Evolutionary conservation across 2,113 vertebrate genomes (phyloP).

Genomic region (Thamnaconus septentrionalis): DNA sequence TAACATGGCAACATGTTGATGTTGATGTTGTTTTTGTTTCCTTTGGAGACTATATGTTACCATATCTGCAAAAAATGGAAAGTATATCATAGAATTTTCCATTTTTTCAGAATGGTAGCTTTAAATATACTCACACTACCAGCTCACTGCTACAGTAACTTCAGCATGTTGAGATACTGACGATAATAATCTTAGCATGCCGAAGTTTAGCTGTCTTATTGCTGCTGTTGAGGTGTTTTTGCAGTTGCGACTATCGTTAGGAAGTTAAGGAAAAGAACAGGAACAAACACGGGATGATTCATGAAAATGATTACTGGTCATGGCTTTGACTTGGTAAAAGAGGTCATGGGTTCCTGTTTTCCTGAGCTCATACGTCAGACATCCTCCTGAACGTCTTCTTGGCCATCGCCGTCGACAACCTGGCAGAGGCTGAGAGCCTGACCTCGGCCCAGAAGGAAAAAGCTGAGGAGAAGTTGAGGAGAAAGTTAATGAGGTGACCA

Average conservation of each 20-base stretch:
- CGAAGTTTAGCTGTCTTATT: neutral
- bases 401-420: slow-evolving; percentile 96
- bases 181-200: neutral
- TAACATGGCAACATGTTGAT: no score
- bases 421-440: slow-evolving; percentile 93
- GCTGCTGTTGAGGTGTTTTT: no score
- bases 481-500: slow-evolving; percentile 84
- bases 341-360: slow-evolving; percentile 26
- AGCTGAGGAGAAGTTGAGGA: slow-evolving; percentile 85
- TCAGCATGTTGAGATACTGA: neutral
- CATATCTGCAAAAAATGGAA: no score
- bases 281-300: no score
- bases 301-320: no score
- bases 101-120: neutral
- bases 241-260: no score
- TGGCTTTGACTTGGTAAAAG: neutral
- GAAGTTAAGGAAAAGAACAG: no score
- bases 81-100: no score
- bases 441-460: slow-evolving; percentile 95
- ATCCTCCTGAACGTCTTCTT: slow-evolving; percentile 98
- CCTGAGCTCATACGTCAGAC: slow-evolving; percentile 81
- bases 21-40: no score
- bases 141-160: neutral
- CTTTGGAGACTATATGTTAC: no score
- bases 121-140: neutral